phyloP scores from a whole-genome alignment of 1,140 invertebrate species.

The Laupala kohalensis region DNA sequence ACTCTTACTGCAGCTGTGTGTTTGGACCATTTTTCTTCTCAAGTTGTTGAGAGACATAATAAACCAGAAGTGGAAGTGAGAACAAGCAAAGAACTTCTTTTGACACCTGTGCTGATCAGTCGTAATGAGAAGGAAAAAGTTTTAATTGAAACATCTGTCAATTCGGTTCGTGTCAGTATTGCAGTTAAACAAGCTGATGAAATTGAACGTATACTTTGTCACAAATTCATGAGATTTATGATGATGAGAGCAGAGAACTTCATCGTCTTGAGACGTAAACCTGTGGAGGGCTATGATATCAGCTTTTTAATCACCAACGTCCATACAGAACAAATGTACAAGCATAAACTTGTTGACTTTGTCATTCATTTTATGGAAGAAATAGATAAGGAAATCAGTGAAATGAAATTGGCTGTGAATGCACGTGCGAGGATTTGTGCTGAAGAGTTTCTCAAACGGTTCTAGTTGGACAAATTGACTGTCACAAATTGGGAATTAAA shows the following conservation, averaged over 20 bases:
- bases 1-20: constrained; percentile 96
- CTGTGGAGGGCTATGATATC: constrained; percentile 95
- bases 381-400: constrained; percentile 99
- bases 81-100: constrained; percentile 84
- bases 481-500: no score
- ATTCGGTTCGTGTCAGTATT: constrained; percentile 91
- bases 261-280: constrained; percentile 87
- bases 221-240: constrained; percentile 98
- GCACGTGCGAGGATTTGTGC: constrained; percentile 95
- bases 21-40: constrained; percentile 95
- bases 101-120: constrained; percentile 92
- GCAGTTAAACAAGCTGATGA: constrained; percentile 94
- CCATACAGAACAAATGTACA: constrained; percentile 99
- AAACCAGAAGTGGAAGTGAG: constrained; percentile 98
- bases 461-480: no score
- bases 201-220: constrained; percentile 95
- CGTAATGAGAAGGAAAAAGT: constrained; percentile 97
- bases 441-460: constrained; percentile 90
- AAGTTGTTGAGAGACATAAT: constrained; percentile 97
- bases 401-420: constrained; percentile 98
- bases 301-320: constrained; percentile 99
- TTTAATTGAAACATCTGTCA: constrained; percentile 82
- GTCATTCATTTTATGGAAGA: constrained; percentile 99
- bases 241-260: constrained; percentile 99
- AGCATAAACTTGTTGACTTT: constrained; percentile 98